Evolutionary conservation across 2,888 invertebrate genomes (phyloP).

Genomic region (Calameuta pallipes): DNA sequence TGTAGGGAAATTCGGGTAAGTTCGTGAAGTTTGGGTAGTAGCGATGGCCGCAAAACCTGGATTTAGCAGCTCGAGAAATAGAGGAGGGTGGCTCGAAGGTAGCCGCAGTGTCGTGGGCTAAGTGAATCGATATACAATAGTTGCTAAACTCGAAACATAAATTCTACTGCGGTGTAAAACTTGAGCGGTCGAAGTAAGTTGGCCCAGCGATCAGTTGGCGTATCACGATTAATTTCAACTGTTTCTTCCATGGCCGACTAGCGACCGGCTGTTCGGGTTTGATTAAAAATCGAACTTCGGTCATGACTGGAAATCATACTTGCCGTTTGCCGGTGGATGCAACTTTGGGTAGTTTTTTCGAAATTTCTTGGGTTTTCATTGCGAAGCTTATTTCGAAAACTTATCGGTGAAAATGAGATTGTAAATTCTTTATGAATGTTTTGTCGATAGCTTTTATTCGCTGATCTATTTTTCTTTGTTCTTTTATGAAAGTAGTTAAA

Average conservation of each 20-base stretch:
- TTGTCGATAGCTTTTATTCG: neutral
- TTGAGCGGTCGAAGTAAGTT: neutral
- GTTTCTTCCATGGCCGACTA: neutral
- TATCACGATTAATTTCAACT: slow-evolving; percentile 10
- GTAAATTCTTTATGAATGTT: neutral
- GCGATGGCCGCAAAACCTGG: neutral
- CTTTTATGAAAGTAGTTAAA: neutral
- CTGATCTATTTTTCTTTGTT: neutral
- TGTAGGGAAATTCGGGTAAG: neutral
- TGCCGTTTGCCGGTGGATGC: neutral
- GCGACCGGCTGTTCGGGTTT: neutral
- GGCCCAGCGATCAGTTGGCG: slow-evolving; percentile 2
- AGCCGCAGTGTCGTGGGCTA: neutral
- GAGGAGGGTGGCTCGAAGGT: neutral
- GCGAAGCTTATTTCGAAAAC: neutral
- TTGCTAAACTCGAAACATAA: slow-evolving; percentile 35
- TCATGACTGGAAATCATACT: neutral
- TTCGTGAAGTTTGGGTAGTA: neutral
- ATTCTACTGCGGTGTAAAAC: slow-evolving; percentile 24
- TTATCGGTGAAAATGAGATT: neutral
- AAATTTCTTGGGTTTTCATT: neutral
- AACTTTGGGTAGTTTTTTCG: neutral
- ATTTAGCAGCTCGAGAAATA: neutral
- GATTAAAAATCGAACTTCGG: neutral
- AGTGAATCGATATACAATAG: slow-evolving; percentile 35